Base-by-base conservation (phyloP, 1,140 invertebrate genomes). In the Acromyrmex heyeri region DNA sequence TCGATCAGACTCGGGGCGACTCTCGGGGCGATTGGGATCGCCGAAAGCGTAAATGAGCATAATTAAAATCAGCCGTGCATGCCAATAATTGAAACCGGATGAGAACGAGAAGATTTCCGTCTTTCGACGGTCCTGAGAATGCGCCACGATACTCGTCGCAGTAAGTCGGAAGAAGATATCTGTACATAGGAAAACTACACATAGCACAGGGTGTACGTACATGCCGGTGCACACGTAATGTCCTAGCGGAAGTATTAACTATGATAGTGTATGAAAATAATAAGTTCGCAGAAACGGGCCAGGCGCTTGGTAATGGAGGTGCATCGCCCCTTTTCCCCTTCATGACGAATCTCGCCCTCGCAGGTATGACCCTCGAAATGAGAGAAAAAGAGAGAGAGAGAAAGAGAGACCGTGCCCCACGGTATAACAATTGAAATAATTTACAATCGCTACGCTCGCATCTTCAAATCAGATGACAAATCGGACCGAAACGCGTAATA, bases 201-300 rank as follows among this genome's bases (percentile, higher is more conserved):
- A 90, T 72, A 81, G 87, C 90, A 92, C 92, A 91, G 89, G 87
- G 91, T 91, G 89, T 91, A 91, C 91, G 88, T 88, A 77, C 79
- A 88, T 90, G 90, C 91, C 93, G 76, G 90, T 93, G 91, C 90
- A 92, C 90, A 91, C 90, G 87, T 94, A 93, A 90, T 93, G 92
- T 93, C 92, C 91, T 93, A 93, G 89, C 86, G 88, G 64, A 92
- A 92, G 90, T 90, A 90, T 86, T 93, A 93, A 92, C 86, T 93
- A 94, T 91, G 79, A 88, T 91, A 91, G 85, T 81, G 89, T 87
- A 91, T 91, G 89, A 83, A 87, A 89, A 91, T 91, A 86, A 87
- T 87, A 79, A 85, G 88, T 91, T 88, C 89, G 89, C 87, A 61
- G 53, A 34, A 34, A 77, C 78, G 83, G 67, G 62, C 30, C 55